Evolutionary conservation across 2,888 invertebrate genomes (phyloP).

Genomic region (Leptura quadrifasciata): DNA sequence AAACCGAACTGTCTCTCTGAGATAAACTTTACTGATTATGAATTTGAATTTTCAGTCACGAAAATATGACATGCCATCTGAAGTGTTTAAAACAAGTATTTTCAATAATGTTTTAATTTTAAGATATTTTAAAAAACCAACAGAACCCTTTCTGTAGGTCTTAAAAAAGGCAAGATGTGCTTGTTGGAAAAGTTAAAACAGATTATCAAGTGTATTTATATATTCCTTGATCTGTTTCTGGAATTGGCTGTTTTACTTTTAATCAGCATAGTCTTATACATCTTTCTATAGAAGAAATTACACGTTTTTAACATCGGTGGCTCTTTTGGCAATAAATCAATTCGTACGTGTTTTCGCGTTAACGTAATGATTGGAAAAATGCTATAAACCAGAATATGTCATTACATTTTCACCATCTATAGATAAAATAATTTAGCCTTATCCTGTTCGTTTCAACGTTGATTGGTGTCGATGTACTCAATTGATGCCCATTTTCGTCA

Average conservation of each 20-base stretch:
- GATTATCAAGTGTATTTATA: too few relatives aligned
- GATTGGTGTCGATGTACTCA: background rate
- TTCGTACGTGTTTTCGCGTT: background rate
- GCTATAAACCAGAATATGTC: background rate
- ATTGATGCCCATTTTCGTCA: background rate
- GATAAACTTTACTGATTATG: too few relatives aligned
- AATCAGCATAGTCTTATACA: background rate
- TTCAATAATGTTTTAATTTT: too few relatives aligned
- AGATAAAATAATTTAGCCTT: slow-evolving; percentile 3
- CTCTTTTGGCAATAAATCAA: background rate
- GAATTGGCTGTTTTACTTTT: background rate
- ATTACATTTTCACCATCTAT: slow-evolving; percentile 12
- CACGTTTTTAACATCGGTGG: background rate
- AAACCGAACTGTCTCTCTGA: too few relatives aligned
- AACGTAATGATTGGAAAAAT: background rate
- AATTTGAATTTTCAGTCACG: too few relatives aligned
- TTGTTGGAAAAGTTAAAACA: too few relatives aligned
- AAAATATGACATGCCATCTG: too few relatives aligned
- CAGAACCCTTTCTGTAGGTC: too few relatives aligned
- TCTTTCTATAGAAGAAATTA: background rate
- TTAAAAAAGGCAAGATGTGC: too few relatives aligned
- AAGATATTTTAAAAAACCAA: too few relatives aligned
- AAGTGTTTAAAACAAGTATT: too few relatives aligned
- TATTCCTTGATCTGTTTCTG: too few relatives aligned
- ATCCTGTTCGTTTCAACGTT: background rate